phyloP scores from a whole-genome alignment of 2,113 vertebrate species.

The Brachyistius frenatus region DNA sequence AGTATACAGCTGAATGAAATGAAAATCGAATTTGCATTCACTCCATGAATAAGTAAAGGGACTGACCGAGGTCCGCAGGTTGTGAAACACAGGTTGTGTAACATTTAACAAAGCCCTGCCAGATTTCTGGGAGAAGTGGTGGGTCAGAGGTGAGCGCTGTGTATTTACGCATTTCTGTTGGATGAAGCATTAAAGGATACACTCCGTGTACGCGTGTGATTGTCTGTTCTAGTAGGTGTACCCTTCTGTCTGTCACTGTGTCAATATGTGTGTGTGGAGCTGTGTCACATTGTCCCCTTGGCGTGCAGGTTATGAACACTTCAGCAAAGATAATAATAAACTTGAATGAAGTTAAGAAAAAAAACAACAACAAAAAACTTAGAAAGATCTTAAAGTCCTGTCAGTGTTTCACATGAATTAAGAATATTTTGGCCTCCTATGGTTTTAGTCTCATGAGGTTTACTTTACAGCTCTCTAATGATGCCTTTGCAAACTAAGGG shows the following conservation, averaged over 20 bases:
- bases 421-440: conserved; percentile 11
- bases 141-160: conserved; percentile 61
- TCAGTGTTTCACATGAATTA: conserved; percentile 43
- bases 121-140: conserved; percentile 64
- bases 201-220: conserved; percentile 21
- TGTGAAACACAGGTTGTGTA: conserved; percentile 76
- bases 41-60: conserved; percentile 67
- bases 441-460: not conserved
- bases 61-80: conserved; percentile 57
- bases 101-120: conserved; percentile 67
- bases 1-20: conserved; percentile 27
- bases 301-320: conserved; percentile 48
- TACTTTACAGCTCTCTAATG: not conserved
- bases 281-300: conserved; percentile 45
- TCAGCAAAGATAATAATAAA: conserved; percentile 59
- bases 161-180: conserved; percentile 62
- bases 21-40: conserved; percentile 48
- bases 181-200: conserved; percentile 59
- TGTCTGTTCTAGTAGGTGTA: conserved; percentile 38
- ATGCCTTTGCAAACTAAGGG: conserved; percentile 44
- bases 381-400: conserved; percentile 14
- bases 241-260: conserved; percentile 35
- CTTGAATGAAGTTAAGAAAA: conserved; percentile 45
- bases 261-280: conserved; percentile 27
- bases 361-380: conserved; percentile 1